A percentile compares a stretch with the other conserved stretches of the same genome.
These are phyloP conservation scores for Percopsis omiscomaycus DNA, from an alignment of 2,797 vertebrate genomes.

Conservation along the genomic window DNA sequence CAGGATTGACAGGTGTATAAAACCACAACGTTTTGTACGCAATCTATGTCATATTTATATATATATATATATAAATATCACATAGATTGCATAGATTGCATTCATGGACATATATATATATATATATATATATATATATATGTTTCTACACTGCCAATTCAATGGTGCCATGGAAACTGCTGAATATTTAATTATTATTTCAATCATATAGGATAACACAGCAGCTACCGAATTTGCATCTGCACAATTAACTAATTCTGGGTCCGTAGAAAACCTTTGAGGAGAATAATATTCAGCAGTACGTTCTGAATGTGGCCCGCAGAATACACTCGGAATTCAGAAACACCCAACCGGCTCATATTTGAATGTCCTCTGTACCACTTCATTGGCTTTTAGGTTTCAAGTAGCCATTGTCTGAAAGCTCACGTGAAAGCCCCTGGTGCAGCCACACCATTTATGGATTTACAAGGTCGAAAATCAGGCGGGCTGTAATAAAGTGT, in stretches of 20 bases:
- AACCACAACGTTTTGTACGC: no score
- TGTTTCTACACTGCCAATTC: slow-evolving; percentile 1
- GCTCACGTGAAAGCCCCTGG: slow-evolving; percentile 45
- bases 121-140: no score
- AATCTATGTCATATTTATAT: no score
- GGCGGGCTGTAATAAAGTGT: slow-evolving; percentile 1
- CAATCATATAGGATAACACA: no score
- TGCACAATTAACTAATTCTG: slow-evolving; percentile 14
- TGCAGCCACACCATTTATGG: slow-evolving; percentile 46
- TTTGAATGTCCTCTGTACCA: slow-evolving; percentile 21
- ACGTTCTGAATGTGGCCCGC: not conserved
- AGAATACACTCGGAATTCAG: no score
- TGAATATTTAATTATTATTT: no score
- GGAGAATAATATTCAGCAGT: not conserved
- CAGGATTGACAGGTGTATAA: slow-evolving; percentile 35
- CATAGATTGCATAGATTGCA: no score
- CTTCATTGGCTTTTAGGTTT: slow-evolving; percentile 34
- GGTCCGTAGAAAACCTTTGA: no score
- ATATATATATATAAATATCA: no score
- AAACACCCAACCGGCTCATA: slow-evolving; percentile 26
- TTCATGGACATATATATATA: no score
- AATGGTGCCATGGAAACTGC: no score
- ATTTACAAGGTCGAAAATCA: slow-evolving; percentile 13
- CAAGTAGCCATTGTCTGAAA: slow-evolving; percentile 35
- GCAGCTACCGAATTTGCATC: slow-evolving; percentile 24